Conservation (phyloP, 2,888 invertebrate species). For the Orthosia incerta region DNA sequence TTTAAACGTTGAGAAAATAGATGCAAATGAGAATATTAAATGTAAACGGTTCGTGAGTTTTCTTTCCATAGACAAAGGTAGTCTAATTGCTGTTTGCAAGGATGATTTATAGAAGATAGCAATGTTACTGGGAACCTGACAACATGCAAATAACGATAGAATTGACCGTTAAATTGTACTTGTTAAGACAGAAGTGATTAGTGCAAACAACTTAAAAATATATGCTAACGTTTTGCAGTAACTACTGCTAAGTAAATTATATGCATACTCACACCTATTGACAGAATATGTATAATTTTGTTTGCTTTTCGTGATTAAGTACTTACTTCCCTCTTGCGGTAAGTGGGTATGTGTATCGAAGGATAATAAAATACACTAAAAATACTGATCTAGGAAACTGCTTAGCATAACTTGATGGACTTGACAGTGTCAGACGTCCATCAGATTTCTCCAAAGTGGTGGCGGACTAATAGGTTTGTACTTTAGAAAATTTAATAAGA, state of each 20-base stretch:
- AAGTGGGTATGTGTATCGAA: conserved; percentile 12
- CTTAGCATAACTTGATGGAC: neutral
- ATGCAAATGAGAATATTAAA: conserved; percentile 17
- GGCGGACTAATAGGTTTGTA: neutral
- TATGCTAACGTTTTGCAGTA: conserved; percentile 9
- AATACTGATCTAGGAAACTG: conserved; percentile 17
- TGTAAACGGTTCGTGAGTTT: conserved; percentile 18
- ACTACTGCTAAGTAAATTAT: conserved; percentile 13
- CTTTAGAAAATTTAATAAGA: neutral
- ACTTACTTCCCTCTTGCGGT: conserved; percentile 32
- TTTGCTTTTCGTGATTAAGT: conserved; percentile 42
- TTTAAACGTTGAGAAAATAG: conserved; percentile 10
- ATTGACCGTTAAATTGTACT: conserved; percentile 25
- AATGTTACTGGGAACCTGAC: conserved; percentile 26
- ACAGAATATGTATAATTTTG: conserved; percentile 8
- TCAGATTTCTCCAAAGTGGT: neutral
- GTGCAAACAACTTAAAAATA: conserved; percentile 13
- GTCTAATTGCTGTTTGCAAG: conserved; percentile 27
- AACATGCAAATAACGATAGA: conserved; percentile 34
- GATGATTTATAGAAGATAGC: conserved; percentile 27
- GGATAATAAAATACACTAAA: neutral
- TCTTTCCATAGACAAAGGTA: conserved; percentile 20
- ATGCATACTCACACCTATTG: conserved; percentile 9
- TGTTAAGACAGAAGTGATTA: conserved; percentile 16
- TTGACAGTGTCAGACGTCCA: neutral